Percentiles rank a stretch among this genome's conserved stretches.
Conservation (phyloP, 2,113 vertebrate species). For the Sprattus sprattus region DNA sequence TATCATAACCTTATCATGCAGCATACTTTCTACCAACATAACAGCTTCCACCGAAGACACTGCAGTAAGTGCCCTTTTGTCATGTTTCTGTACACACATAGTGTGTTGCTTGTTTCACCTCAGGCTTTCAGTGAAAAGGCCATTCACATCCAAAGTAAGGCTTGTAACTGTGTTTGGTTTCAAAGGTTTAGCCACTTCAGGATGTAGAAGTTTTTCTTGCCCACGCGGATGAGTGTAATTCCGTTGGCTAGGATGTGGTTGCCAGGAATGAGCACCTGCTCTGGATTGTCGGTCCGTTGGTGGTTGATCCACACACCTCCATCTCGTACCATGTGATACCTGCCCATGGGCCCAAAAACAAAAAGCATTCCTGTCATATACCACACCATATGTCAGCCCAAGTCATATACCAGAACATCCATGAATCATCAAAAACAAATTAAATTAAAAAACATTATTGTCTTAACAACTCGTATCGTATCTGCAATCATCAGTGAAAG, state of each 20-base stretch:
- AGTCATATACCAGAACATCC: too few species aligned
- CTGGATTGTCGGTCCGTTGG: constrained; percentile 74
- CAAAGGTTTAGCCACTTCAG: constrained; percentile 87
- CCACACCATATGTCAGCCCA: too few species aligned
- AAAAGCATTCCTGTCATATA: too few species aligned
- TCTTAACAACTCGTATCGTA: too few species aligned
- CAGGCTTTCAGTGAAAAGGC: not conserved
- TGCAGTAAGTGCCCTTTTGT: constrained; percentile 1
- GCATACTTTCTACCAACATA: not conserved
- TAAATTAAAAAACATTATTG: too few species aligned
- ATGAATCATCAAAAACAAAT: too few species aligned
- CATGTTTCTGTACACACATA: not conserved
- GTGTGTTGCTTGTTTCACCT: not conserved
- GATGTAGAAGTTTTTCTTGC: constrained; percentile 92
- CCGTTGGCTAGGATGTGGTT: constrained; percentile 90
- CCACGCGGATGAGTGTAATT: constrained; percentile 85
- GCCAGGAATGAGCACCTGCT: constrained; percentile 82
- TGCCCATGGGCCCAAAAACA: constrained; percentile 50
- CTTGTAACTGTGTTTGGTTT: constrained; percentile 30
- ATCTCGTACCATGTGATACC: constrained; percentile 83
- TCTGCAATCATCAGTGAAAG: too few species aligned
- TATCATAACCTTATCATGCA: not conserved
- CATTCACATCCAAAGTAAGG: not conserved
- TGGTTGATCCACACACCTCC: constrained; percentile 93
- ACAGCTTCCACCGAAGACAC: not conserved